Base-by-base conservation (phyloP, 1,140 invertebrate genomes). In the Meloidogyne hapla region DNA sequence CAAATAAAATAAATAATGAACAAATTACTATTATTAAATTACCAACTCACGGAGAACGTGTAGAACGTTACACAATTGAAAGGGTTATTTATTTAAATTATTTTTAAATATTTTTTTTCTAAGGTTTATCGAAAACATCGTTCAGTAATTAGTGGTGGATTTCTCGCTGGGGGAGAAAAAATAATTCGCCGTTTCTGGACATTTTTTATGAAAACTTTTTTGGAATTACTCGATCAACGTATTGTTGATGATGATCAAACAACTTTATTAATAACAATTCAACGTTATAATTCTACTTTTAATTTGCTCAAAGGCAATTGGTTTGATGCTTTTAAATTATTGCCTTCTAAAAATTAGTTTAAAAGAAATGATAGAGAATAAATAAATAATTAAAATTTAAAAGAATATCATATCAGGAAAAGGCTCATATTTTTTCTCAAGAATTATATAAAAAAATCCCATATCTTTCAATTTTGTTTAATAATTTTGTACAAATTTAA, bases 161-260 rank as follows among this genome's bases (percentile, higher is more conserved):
- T 83, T 64, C 18, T 83, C 2, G 82, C 83, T 12, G 81, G 81
- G 13, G 79, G 81, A 56, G 21, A 26, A n/a, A 25, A 68, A 15
- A 61, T 81, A 38, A 82, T 83, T 64, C 33, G 71, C 6, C 79
- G 79, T 13, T 83, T 83, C 63, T 28, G 69, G 18, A n/a, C 15
- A 18, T 82, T 83, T 38, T 83, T 80, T 62, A 63, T 70, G 33
- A 75, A 76, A 62, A 75, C 73, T n/a, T 81, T 83, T 63, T 45
- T 81, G 48, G 76, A 68, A 21, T 48, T 83, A 64, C 45, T 83
- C 13, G 83, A 84, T 73, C 13, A 61, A 15, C 25, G 61, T 13
- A 79, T 74, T 65, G 76, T 82, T 23, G 81, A 83, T 70, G 81
- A 83, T 74, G 81, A 83, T 70, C 79, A 80, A 81, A 83, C 82